phyloP scores from a whole-genome alignment of 1,140 invertebrate genomes.

The Wasmannia auropunctata region DNA sequence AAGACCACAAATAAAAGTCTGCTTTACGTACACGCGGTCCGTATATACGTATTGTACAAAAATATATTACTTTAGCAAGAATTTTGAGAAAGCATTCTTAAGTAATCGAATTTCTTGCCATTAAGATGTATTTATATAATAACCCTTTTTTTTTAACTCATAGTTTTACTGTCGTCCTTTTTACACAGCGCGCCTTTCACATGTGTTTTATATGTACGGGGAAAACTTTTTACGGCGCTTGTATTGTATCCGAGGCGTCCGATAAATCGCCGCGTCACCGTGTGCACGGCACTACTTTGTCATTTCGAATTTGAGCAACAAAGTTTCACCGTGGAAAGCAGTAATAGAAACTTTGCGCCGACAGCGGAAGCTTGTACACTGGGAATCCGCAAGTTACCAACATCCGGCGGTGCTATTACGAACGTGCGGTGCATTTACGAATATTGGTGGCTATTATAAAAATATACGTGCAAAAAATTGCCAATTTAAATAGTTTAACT shows the following conservation, averaged over 20 bases:
- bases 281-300: constrained; percentile 51
- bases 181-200: neutral
- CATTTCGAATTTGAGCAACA: constrained; percentile 57
- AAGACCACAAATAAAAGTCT: constrained; percentile 5
- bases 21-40: neutral
- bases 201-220: neutral
- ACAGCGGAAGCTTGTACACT: constrained; percentile 39
- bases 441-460: constrained; percentile 26
- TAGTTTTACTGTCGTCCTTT: neutral
- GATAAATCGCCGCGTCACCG: constrained; percentile 41
- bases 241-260: constrained; percentile 29
- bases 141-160: neutral
- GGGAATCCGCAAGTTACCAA: constrained; percentile 56
- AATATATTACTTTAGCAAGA: neutral
- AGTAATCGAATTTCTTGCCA: neutral
- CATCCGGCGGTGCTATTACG: constrained; percentile 27
- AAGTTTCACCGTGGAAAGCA: constrained; percentile 54
- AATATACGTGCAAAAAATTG: neutral
- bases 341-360: constrained; percentile 55
- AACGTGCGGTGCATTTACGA: constrained; percentile 37
- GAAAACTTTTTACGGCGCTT: constrained; percentile 31
- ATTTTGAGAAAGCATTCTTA: neutral
- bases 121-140: neutral
- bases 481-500: neutral
- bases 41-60: neutral